phyloP scores from a whole-genome alignment of 2,888 invertebrate genomes.

The Herminia tarsipennalis region DNA sequence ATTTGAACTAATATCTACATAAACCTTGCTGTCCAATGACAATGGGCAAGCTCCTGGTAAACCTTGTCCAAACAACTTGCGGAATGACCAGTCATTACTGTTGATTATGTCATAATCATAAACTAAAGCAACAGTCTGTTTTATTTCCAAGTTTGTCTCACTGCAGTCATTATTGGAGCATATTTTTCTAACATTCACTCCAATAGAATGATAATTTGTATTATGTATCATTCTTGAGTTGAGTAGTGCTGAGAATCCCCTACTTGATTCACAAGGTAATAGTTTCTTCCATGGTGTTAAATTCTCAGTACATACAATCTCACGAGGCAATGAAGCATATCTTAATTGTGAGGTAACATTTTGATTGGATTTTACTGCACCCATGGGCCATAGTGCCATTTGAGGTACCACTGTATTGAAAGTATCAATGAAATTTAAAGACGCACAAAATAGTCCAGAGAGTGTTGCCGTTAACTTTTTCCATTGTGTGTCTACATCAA shows the following conservation, averaged over 20 bases:
- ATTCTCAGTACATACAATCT: conserved; percentile 99
- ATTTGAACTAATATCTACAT: conserved; percentile 91
- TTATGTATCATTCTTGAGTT: conserved; percentile 97
- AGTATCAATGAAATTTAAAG: conserved; percentile 96
- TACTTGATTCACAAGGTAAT: conserved; percentile 96
- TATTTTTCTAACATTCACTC: conserved; percentile 92
- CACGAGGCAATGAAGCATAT: conserved; percentile 97
- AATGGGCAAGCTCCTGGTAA: conserved; percentile 93
- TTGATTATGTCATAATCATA: conserved; percentile 91
- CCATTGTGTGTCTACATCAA: conserved; percentile 94
- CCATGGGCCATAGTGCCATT: conserved; percentile 92
- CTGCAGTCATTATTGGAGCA: conserved; percentile 87
- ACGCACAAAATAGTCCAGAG: conserved; percentile 98
- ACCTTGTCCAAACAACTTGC: conserved; percentile 94
- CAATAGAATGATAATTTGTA: conserved; percentile 96
- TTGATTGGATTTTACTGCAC: conserved; percentile 81
- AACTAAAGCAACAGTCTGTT: conserved; percentile 94
- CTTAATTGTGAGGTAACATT: conserved; percentile 86
- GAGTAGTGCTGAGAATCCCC: conserved; percentile 94
- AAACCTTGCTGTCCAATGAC: conserved; percentile 91
- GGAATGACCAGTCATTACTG: conserved; percentile 93
- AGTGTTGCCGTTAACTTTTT: conserved; percentile 94
- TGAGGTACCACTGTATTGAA: conserved; percentile 94
- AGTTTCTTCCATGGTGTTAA: conserved; percentile 99
- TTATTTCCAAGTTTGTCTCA: conserved; percentile 90